phyloP scores from a whole-genome alignment of 2,797 vertebrate species.

The Spheniscus humboldti region DNA sequence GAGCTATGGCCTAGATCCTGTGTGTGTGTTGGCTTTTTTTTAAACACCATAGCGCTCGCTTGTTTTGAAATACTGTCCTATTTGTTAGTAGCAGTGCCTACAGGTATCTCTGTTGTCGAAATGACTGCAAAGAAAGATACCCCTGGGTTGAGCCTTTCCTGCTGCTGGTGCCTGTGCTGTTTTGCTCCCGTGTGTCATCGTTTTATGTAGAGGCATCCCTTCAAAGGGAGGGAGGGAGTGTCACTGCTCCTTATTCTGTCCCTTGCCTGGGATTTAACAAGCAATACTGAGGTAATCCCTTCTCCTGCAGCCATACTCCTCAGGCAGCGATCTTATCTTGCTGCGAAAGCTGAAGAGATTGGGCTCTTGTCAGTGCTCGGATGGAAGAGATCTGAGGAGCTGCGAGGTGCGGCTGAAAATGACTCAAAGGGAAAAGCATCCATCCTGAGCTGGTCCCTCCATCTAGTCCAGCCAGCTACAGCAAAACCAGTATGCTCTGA shows the following conservation, averaged over 20 bases:
- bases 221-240: neutral
- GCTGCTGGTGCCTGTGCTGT: neutral
- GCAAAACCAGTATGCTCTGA: neutral
- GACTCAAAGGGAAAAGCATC: neutral
- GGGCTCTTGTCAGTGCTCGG: neutral
- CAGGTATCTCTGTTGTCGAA: neutral
- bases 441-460: neutral
- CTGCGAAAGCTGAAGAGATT: neutral
- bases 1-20: accelerated
- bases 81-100: neutral
- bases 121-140: neutral
- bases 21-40: neutral
- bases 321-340: conserved; percentile 18
- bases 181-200: neutral
- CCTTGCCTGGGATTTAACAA: neutral
- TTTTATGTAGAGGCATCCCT: neutral
- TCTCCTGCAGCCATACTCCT: neutral
- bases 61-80: neutral
- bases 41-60: neutral
- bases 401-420: neutral
- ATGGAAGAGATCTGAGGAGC: neutral
- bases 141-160: neutral
- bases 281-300: neutral
- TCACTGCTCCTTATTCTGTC: neutral
- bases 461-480: neutral